Evolutionary conservation across 2,113 vertebrate species (phyloP).

Genomic region (Hemibagrus wyckioides): DNA sequence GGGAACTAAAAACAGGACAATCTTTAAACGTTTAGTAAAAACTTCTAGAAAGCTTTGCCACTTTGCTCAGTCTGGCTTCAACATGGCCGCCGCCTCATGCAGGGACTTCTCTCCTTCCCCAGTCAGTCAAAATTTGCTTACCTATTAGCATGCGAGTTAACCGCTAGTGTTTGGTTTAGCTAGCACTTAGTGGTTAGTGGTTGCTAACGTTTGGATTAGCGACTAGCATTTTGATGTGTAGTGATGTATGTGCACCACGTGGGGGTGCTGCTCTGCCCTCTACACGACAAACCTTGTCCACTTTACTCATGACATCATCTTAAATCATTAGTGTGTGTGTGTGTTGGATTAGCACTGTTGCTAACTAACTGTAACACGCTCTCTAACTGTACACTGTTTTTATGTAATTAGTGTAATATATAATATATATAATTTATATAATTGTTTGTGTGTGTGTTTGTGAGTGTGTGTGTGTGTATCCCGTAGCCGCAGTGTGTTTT

Average conservation of each 20-base stretch:
- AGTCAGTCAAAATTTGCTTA: neutral
- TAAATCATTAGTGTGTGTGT: slow-evolving; percentile 13
- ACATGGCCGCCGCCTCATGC: neutral
- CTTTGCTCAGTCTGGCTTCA: neutral
- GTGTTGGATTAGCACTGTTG: neutral
- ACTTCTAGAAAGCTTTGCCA: neutral
- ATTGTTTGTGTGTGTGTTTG: slow-evolving; percentile 12
- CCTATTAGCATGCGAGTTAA: slow-evolving; percentile 5
- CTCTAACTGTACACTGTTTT: slow-evolving; percentile 39
- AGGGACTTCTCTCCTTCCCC: neutral
- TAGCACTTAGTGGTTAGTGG: slow-evolving; percentile 1
- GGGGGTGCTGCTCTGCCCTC: neutral
- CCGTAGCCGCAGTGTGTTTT: slow-evolving; percentile 50
- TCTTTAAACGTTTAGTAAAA: slow-evolving; percentile 34
- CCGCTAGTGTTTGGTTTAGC: slow-evolving; percentile 9
- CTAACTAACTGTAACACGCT: neutral
- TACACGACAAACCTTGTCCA: neutral
- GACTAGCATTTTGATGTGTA: slow-evolving; percentile 4
- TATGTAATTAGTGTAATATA: slow-evolving; percentile 62
- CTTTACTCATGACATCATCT: neutral
- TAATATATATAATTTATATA: slow-evolving; percentile 51
- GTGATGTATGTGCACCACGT: neutral
- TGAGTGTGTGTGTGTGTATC: slow-evolving; percentile 42
- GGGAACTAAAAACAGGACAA: slow-evolving; percentile 40
- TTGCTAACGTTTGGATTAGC: neutral